Evolutionary conservation across 2,113 vertebrate species (phyloP).

Genomic region (Cyprichromis sp.): DNA sequence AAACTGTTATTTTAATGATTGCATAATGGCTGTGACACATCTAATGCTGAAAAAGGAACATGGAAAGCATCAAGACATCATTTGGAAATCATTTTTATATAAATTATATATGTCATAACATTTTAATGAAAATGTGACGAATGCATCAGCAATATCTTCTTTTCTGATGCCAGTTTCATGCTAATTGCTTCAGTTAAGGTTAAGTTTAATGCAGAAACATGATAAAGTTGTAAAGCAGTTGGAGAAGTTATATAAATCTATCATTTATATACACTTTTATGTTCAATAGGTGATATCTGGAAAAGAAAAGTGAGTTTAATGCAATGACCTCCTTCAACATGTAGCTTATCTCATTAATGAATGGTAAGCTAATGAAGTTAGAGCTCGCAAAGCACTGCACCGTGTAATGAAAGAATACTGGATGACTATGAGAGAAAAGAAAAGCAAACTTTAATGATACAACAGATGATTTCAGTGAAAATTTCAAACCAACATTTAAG

Average conservation of each 20-base stretch:
- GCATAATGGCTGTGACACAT: background rate
- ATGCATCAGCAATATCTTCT: background rate
- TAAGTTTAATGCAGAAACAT: background rate
- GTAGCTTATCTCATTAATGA: conserved; percentile 3
- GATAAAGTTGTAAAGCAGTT: background rate
- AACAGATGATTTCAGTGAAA: background rate
- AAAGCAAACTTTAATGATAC: background rate
- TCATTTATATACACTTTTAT: background rate
- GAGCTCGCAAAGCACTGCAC: background rate
- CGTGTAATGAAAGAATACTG: background rate
- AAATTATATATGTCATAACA: background rate
- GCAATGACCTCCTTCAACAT: background rate
- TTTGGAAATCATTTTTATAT: conserved; percentile 10
- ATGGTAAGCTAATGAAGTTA: background rate
- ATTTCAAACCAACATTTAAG: background rate
- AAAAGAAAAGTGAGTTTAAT: background rate
- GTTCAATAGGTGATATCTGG: background rate
- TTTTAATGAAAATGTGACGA: background rate
- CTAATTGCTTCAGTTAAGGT: background rate
- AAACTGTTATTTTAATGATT: background rate
- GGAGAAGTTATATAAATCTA: background rate
- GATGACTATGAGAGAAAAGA: background rate
- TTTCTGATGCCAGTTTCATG: background rate
- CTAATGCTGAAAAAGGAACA: background rate
- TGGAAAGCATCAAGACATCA: background rate